Evolutionary conservation across 2,113 vertebrate genomes (phyloP).

Genomic region (Verasper variegatus): DNA sequence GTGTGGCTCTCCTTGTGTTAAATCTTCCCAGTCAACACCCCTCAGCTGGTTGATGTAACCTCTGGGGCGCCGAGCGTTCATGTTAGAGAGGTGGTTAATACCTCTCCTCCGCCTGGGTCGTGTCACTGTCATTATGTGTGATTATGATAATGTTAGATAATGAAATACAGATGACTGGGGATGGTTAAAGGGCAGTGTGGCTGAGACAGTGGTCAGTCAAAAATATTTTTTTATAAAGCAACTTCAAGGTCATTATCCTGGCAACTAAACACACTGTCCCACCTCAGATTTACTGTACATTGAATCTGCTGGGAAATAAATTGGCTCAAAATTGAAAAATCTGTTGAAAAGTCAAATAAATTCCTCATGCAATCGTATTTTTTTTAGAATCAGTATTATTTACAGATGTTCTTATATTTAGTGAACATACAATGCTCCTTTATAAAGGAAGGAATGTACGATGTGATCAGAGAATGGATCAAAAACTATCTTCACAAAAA

Average conservation of each 20-base stretch:
- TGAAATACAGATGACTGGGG: constrained; percentile 9
- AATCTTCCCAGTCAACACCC: constrained; percentile 23
- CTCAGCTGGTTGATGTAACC: constrained; percentile 33
- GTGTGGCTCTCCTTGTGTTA: constrained; percentile 7
- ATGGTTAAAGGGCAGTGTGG: not conserved
- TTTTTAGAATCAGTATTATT: no score
- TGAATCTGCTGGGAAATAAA: no score
- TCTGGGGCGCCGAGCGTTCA: not conserved
- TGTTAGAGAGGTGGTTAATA: not conserved
- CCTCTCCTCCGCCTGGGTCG: constrained; percentile 6
- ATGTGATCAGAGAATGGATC: not conserved
- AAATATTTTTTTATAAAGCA: not conserved
- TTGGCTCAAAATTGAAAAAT: no score
- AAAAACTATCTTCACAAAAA: not conserved
- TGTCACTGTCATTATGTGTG: constrained; percentile 7
- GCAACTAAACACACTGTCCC: not conserved
- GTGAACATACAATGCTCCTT: no score
- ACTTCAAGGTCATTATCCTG: not conserved
- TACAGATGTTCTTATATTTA: no score
- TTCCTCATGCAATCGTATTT: no score
- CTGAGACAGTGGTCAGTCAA: not conserved
- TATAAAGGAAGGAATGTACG: not conserved
- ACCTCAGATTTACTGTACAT: not conserved
- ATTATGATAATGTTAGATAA: constrained; percentile 21
- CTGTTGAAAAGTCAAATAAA: no score